A percentile compares a stretch with the other conserved stretches of the same genome.
These are phyloP conservation scores for Hozukius guyotensis DNA, from an alignment of 2,797 vertebrate species.

Conservation along the genomic window DNA sequence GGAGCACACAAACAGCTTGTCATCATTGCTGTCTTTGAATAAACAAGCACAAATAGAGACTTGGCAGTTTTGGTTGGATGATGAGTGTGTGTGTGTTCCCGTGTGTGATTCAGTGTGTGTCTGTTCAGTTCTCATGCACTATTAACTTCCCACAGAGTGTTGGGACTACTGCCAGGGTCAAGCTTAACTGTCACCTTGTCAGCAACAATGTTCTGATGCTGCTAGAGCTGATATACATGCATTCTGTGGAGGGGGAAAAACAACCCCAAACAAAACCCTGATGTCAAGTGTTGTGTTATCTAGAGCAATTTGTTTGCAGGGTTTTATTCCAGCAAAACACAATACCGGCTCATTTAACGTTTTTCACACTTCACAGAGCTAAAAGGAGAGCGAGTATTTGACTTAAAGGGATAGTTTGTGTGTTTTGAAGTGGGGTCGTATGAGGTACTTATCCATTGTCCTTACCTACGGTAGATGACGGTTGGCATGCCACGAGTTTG, in stretches of 20 bases:
- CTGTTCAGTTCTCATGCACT: conserved; percentile 34
- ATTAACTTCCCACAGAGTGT: conserved; percentile 42
- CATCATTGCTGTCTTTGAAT: conserved; percentile 9
- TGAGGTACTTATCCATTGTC: background rate
- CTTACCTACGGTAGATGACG: background rate
- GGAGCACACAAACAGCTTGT: background rate
- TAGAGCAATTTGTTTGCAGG: background rate
- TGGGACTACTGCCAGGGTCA: conserved; percentile 50
- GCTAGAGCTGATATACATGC: background rate
- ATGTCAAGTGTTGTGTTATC: background rate
- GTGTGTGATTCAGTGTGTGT: conserved; percentile 27
- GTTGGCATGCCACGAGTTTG: background rate
- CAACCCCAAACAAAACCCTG: background rate
- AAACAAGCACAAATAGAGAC: conserved; percentile 6
- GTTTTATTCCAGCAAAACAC: background rate
- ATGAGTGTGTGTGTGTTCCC: conserved; percentile 15
- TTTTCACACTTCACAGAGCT: background rate
- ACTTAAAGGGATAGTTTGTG: background rate
- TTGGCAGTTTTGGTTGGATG: conserved; percentile 3
- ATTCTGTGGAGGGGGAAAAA: background rate
- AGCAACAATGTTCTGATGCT: conserved; percentile 27
- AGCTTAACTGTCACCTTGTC: conserved; percentile 62
- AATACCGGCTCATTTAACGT: background rate
- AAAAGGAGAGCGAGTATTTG: background rate
- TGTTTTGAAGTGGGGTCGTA: background rate